A percentile compares a stretch with the other conserved stretches of the same genome.
These are phyloP conservation scores for Malachius bipustulatus DNA, from an alignment of 2,888 invertebrate species.

Conservation along the genomic window DNA sequence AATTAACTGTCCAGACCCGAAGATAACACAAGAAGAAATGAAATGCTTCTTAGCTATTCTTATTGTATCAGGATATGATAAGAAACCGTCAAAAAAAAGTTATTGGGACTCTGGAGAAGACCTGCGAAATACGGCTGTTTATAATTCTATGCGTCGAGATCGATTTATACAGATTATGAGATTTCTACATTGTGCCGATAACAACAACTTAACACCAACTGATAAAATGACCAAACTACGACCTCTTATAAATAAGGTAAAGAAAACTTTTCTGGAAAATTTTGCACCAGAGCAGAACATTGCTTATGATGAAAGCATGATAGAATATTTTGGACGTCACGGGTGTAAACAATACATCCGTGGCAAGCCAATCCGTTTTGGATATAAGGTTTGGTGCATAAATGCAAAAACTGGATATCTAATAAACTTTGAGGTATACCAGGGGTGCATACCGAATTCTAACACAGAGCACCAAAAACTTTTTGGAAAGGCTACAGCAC, in stretches of 20 bases:
- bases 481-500: not conserved
- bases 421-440: not conserved
- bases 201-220: not conserved
- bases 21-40: slow-evolving; percentile 14
- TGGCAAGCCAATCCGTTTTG: not conserved
- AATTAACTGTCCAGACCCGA: slow-evolving; percentile 9
- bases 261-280: not conserved
- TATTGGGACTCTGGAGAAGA: not conserved
- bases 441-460: slow-evolving; percentile 2
- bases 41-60: slow-evolving; percentile 16
- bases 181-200: slow-evolving; percentile 2
- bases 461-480: not conserved
- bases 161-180: not conserved
- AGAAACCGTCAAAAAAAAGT: too few relatives aligned
- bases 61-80: slow-evolving; percentile 15
- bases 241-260: slow-evolving; percentile 2
- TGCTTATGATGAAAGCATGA: not conserved
- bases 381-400: not conserved
- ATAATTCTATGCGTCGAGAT: not conserved
- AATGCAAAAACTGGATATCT: not conserved
- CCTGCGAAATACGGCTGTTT: not conserved
- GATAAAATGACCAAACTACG: not conserved
- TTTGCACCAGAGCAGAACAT: not conserved
- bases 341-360: slow-evolving; percentile 1
- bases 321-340: slow-evolving; percentile 1